A percentile compares a stretch with the other conserved stretches of the same genome.
phyloP scores from a whole-genome alignment of 2,797 vertebrate species.

The Crotalus adamanteus region DNA sequence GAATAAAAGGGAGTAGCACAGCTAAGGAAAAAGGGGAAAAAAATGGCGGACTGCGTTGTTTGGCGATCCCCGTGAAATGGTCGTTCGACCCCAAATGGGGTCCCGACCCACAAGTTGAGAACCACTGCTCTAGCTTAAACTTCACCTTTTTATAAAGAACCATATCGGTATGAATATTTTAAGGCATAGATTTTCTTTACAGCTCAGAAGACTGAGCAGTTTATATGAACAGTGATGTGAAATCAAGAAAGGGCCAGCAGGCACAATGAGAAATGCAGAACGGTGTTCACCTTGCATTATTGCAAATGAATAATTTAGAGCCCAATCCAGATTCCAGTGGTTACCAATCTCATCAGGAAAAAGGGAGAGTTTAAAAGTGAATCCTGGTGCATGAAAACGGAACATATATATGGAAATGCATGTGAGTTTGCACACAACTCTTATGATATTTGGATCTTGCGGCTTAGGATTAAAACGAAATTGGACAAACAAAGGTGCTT shows the following conservation, averaged over 20 bases:
- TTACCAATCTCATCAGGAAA: not conserved
- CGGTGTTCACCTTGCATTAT: not conserved
- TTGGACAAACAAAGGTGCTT: not conserved
- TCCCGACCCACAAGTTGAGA: too few relatives aligned
- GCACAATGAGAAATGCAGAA: not conserved
- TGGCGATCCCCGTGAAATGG: too few relatives aligned
- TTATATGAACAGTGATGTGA: not conserved
- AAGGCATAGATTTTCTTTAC: not conserved
- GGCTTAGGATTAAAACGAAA: too few relatives aligned
- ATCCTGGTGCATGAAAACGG: not conserved
- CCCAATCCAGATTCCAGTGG: not conserved
- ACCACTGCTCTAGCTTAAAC: not conserved
- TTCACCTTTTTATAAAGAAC: not conserved
- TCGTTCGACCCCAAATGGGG: too few relatives aligned
- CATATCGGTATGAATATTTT: not conserved
- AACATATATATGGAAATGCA: not conserved
- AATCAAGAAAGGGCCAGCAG: not conserved
- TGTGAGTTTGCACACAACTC: not conserved
- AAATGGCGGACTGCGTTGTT: too few relatives aligned
- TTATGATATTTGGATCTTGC: not conserved
- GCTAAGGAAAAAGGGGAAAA: too few relatives aligned
- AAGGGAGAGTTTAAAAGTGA: not conserved
- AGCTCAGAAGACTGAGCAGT: not conserved
- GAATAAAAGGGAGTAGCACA: too few relatives aligned
- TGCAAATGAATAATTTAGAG: not conserved